Evolutionary conservation across 2,888 invertebrate genomes (phyloP), one percentile per base, ranked within the genome.

Genomic region (Acanthosepion pharaonis): DNA sequence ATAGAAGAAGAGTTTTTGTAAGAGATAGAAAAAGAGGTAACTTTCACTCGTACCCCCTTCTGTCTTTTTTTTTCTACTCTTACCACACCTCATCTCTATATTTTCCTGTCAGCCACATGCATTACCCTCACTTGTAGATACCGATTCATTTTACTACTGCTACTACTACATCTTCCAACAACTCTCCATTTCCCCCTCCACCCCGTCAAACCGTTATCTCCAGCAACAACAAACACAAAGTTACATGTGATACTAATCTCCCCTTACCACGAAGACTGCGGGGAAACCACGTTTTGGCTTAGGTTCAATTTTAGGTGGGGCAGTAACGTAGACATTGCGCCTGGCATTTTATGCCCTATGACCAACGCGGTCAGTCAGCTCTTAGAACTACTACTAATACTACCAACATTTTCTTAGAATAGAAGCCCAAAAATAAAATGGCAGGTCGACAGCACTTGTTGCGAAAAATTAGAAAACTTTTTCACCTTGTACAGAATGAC

Each of bases 201-300:
- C 64, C 64, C 64, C 23, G 23, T 6, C 5, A n/a, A 11, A 18
- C 78, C 5, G 78, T 33, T 78, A 78, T 78, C 78, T 78, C 78
- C 15, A n/a, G 11, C n/a, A 78, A n/a, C 15, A 78, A 78, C 78
- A n/a, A 78, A 78, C 78, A 78, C n/a, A 8, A 33, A 78, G 78
- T 78, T 78, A 78, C 78, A n/a, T 78, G 78, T n/a, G 78, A 78
- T 78, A 78, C 78, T 33, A 78, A 78, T 78, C 78, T 78, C n/a
- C 33, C n/a, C n/a, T 78, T 33, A 78, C n/a, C 78, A 78, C n/a
- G 11, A 78, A n/a, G 20, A 78, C 78, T n/a, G 33, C 78, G 1
- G 11, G 15, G 42, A 15, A n/a, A n/a, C 78, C 78, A n/a, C 78
- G n/a, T 78, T 78, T 78, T 78, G 78, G 78, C 78, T 78, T 23